Evolutionary conservation across 2,797 vertebrate species (phyloP), one percentile per base, ranked within the genome.

Genomic region (Pangasius djambal): DNA sequence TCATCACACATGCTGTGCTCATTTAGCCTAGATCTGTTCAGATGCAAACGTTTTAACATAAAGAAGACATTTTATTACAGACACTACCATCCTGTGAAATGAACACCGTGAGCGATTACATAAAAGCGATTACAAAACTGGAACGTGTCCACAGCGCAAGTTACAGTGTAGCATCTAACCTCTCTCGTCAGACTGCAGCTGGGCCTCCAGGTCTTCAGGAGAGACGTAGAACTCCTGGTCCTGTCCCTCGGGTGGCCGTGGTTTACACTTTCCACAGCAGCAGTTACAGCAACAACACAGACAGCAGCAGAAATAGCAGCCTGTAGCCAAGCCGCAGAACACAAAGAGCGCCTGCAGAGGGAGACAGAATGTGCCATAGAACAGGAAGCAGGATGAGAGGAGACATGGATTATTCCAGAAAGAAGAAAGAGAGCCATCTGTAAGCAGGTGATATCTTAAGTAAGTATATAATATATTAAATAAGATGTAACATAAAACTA

Each of bases 261-360:
- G 99, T 97, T 99, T 99, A 96, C 99, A 99, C 92, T 95, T 97
- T 28, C 99, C 99, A 65, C 99, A 99, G 97, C 99, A 99, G 93
- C 99, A 99, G 95, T 99, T 99, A 97, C 98, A 99, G 96, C 99
- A 99, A 95, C 99, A 99, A 92, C 99, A 99, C 90, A 99, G 97
- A 94, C 99, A 99, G 96, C 99, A 99, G 92, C 98, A 99, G 96
- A 98, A 99, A 92, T 99, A 99, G 95, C 99, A 99, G 94, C 96
- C 98, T 0, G 98, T 99, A 87, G 98, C 97, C 91, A 99, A 95
- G 77, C 98, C 99, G 0, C 99, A 99, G 94, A 98, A 96, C 79
- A 98, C 96, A 31, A 99, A 99, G 93, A 99, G 95, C 31, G 98
- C 98, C 98, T 99, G 95, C 82, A 90, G 89, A 69, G 87, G 86